Evolutionary conservation across 2,888 invertebrate genomes (phyloP).

Genomic region (Ophioninae sp.): DNA sequence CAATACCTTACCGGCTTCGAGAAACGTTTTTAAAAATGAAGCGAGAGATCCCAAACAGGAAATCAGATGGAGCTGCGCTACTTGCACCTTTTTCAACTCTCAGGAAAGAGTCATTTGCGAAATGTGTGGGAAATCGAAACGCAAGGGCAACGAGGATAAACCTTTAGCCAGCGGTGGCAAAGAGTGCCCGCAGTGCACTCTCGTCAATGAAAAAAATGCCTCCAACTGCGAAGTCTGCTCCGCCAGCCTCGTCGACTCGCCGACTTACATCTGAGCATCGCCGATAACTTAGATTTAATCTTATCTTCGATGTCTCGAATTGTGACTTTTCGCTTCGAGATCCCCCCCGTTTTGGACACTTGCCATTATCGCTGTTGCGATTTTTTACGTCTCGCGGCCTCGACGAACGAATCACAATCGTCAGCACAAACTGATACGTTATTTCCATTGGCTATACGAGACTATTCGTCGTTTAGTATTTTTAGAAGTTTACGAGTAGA

Average conservation of each 20-base stretch:
- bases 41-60: constrained; percentile 60
- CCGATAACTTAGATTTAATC: background rate
- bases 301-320: background rate
- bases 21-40: constrained; percentile 27
- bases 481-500: background rate
- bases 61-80: constrained; percentile 86
- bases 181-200: constrained; percentile 89
- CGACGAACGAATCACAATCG: background rate
- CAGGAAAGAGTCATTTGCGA: constrained; percentile 85
- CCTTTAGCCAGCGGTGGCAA: constrained; percentile 88
- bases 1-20: constrained; percentile 67
- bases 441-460: background rate
- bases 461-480: background rate
- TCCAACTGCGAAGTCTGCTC: constrained; percentile 87
- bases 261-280: constrained; percentile 85
- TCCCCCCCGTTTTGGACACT: background rate
- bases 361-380: background rate
- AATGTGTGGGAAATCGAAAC: constrained; percentile 87
- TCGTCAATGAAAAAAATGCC: constrained; percentile 87
- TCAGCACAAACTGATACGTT: background rate
- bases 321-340: background rate
- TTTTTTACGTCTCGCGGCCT: background rate
- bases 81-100: constrained; percentile 88
- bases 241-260: constrained; percentile 87
- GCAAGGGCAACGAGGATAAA: constrained; percentile 83